These are phyloP conservation scores for Trogon surrucura DNA, from an alignment of 2,113 vertebrate species.

Conservation along the genomic window DNA sequence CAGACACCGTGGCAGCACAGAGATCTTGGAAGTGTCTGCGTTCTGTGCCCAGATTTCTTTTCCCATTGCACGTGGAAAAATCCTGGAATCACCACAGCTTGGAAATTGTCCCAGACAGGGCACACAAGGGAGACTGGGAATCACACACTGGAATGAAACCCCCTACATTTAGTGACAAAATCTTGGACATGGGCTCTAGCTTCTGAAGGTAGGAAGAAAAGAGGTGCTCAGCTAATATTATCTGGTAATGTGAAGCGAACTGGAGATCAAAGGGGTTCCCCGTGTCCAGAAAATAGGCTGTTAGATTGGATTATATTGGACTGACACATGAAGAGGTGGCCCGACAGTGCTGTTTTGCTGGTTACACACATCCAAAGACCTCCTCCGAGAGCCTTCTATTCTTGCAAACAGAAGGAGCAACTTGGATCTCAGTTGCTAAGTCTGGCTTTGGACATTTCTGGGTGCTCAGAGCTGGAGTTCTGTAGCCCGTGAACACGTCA, in stretches of 20 bases:
- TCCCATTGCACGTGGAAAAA: background rate
- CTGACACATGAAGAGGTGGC: background rate
- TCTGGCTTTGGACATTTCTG: background rate
- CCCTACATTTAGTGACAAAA: background rate
- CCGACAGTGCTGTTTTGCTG: background rate
- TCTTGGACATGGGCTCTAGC: background rate
- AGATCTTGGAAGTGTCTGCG: background rate
- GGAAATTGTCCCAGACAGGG: background rate
- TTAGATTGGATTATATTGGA: background rate
- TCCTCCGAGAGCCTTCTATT: rapidly evolving
- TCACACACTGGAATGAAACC: background rate
- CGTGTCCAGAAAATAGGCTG: background rate
- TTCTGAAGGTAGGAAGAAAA: background rate
- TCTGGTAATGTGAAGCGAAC: background rate
- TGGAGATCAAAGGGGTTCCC: background rate
- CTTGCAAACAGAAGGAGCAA: background rate
- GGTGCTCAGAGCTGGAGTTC: background rate
- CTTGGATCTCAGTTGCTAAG: background rate
- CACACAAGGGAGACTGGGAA: background rate
- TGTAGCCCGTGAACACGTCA: rapidly evolving
- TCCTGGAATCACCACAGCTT: background rate
- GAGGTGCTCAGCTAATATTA: background rate
- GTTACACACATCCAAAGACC: background rate
- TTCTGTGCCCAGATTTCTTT: background rate
- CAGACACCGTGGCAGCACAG: background rate